Evolutionary conservation across 2,888 invertebrate genomes (phyloP).

Genomic region (Mesodorylaimus sp.): DNA sequence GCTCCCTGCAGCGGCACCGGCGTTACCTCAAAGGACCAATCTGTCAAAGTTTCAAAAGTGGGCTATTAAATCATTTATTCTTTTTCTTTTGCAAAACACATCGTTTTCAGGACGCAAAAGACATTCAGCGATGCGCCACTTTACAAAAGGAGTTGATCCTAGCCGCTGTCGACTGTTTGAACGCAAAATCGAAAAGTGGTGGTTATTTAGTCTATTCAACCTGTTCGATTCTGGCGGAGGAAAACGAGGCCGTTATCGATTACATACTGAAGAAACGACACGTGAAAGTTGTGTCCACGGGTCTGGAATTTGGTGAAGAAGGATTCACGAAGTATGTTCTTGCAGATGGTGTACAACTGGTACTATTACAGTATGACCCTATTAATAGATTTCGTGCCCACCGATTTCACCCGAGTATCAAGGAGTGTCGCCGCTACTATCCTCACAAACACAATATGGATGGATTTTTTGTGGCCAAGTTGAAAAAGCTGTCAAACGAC

Average conservation of each 20-base stretch:
- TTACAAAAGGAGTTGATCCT: slow-evolving; percentile 75
- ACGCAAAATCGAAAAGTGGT: slow-evolving; percentile 73
- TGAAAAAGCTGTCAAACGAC: slow-evolving; percentile 76
- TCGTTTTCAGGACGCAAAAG: slow-evolving; percentile 48
- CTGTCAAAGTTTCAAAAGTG: slow-evolving; percentile 70
- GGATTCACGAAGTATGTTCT: slow-evolving; percentile 60
- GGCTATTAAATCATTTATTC: slow-evolving; percentile 6
- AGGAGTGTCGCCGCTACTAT: slow-evolving; percentile 72
- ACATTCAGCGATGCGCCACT: slow-evolving; percentile 73
- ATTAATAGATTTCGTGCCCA: slow-evolving; percentile 36
- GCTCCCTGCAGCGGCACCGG: slow-evolving; percentile 98
- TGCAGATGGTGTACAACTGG: background rate
- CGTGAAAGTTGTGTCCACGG: slow-evolving; percentile 78
- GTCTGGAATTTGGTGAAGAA: slow-evolving; percentile 80
- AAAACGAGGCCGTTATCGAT: slow-evolving; percentile 92
- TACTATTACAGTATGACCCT: background rate
- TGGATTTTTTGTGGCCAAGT: slow-evolving; percentile 93
- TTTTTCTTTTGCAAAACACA: background rate
- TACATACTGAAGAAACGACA: slow-evolving; percentile 72
- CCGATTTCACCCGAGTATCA: slow-evolving; percentile 71
- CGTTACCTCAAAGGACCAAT: slow-evolving; percentile 87
- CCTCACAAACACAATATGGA: slow-evolving; percentile 98
- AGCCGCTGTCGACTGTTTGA: slow-evolving; percentile 87
- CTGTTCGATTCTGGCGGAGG: slow-evolving; percentile 87
- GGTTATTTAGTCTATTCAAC: slow-evolving; percentile 95